Evolutionary conservation across 1,140 invertebrate genomes (phyloP).

Genomic region (Ceratina australensis): DNA sequence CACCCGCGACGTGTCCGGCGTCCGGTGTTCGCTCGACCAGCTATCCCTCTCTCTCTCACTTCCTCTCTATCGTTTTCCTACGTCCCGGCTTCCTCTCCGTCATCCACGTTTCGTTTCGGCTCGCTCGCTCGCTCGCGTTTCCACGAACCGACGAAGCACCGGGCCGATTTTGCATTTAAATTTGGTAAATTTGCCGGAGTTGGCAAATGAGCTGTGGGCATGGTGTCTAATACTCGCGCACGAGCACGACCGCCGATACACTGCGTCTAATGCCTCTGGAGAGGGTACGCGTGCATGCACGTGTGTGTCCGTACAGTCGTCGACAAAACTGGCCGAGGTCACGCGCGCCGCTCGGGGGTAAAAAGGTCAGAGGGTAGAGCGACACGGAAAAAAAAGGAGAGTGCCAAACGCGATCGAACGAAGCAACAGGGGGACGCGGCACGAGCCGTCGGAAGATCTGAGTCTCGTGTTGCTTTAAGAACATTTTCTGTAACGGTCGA

Average conservation of each 20-base stretch:
- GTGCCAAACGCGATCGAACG: neutral
- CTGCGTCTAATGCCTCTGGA: constrained; percentile 71
- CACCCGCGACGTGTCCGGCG: constrained; percentile 39
- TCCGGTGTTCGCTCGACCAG: constrained; percentile 33
- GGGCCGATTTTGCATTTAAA: constrained; percentile 78
- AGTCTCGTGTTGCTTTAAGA: too few relatives aligned
- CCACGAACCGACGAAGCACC: constrained; percentile 57
- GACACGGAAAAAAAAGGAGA: constrained; percentile 1
- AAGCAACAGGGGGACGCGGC: constrained; percentile 24
- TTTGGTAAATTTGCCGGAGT: constrained; percentile 78
- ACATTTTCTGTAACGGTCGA: too few relatives aligned
- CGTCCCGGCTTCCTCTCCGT: neutral
- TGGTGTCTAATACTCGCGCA: constrained; percentile 71
- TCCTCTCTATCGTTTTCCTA: constrained; percentile 36
- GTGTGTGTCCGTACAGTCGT: constrained; percentile 59
- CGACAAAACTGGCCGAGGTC: constrained; percentile 43
- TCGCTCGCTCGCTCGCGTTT: constrained; percentile 36
- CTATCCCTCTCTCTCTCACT: constrained; percentile 28
- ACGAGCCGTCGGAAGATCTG: too few relatives aligned
- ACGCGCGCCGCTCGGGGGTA: neutral
- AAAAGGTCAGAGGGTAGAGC: constrained; percentile 26
- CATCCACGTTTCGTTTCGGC: constrained; percentile 20
- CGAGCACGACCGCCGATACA: constrained; percentile 65
- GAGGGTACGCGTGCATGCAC: constrained; percentile 47
- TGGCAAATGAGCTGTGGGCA: constrained; percentile 78